Evolutionary conservation across 2,888 invertebrate genomes (phyloP).

Genomic region (Drosophila melanosoma): DNA sequence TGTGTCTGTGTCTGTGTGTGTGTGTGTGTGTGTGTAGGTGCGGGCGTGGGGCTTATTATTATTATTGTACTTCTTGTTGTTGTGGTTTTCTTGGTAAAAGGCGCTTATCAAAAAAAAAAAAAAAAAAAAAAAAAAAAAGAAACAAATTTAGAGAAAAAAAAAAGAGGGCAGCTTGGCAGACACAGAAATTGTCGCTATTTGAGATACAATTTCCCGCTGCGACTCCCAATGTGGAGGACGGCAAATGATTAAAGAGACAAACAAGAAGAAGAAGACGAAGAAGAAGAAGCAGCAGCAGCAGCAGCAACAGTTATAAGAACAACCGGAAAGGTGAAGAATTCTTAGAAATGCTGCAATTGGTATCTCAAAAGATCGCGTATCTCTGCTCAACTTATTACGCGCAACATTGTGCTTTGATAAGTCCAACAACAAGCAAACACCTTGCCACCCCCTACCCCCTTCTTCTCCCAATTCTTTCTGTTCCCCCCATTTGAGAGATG

Average conservation of each 20-base stretch:
- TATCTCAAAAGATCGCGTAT: slow-evolving; percentile 52
- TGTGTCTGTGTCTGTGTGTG: slow-evolving; percentile 51
- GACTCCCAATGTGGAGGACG: slow-evolving; percentile 46
- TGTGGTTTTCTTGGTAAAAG: slow-evolving; percentile 48
- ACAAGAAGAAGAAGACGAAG: slow-evolving; percentile 1
- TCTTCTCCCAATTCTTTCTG: not conserved
- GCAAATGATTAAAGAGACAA: slow-evolving; percentile 69
- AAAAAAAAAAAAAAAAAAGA: slow-evolving; percentile 53
- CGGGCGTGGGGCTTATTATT: slow-evolving; percentile 67
- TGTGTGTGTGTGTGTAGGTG: slow-evolving; percentile 47
- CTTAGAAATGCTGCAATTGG: slow-evolving; percentile 53
- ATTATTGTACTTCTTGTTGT: slow-evolving; percentile 37
- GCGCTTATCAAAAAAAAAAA: slow-evolving; percentile 61
- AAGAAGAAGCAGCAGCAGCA: not conserved
- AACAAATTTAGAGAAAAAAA: slow-evolving; percentile 9
- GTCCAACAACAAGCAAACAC: not conserved
- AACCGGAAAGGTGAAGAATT: slow-evolving; percentile 61
- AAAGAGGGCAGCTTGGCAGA: slow-evolving; percentile 51
- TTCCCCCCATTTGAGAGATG: not conserved
- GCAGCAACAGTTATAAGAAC: slow-evolving; percentile 18
- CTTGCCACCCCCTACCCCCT: not conserved
- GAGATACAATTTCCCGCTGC: slow-evolving; percentile 35
- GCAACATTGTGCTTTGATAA: slow-evolving; percentile 40
- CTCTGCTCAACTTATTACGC: slow-evolving; percentile 31
- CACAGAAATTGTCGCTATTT: slow-evolving; percentile 9